phyloP scores from a whole-genome alignment of 1,140 invertebrate species.

The Drosophila sturtevanti region DNA sequence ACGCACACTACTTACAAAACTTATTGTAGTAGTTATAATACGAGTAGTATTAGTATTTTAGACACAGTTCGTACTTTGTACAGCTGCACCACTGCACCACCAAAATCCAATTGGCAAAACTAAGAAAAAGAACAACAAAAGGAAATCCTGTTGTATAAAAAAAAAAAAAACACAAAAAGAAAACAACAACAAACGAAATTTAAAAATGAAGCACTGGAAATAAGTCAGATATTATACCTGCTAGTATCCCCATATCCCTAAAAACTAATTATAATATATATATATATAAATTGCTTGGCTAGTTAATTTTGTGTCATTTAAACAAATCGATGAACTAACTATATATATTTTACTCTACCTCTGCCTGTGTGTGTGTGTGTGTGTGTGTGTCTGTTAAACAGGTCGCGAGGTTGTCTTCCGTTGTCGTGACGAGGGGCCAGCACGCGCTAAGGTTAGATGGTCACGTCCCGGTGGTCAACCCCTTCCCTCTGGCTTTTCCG shows the following conservation, averaged over 20 bases:
- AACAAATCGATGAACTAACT: slow-evolving; percentile 15
- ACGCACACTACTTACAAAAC: slow-evolving; percentile 50
- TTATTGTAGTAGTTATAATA: slow-evolving; percentile 29
- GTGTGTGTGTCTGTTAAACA: slow-evolving; percentile 74
- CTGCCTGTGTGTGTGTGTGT: too few species aligned
- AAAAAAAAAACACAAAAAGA: background rate
- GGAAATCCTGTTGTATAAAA: slow-evolving; percentile 1
- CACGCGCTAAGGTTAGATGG: slow-evolving; percentile 91
- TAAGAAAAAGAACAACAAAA: too few species aligned
- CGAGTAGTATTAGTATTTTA: slow-evolving; percentile 30
- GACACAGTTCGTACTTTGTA: background rate
- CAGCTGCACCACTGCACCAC: slow-evolving; percentile 11
- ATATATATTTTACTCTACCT: slow-evolving; percentile 28
- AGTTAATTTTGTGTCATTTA: background rate
- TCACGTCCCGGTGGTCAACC: slow-evolving; percentile 87
- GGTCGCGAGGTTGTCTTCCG: slow-evolving; percentile 95
- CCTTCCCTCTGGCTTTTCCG: slow-evolving; percentile 88
- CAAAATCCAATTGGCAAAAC: background rate
- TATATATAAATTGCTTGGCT: slow-evolving; percentile 26
- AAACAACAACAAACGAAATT: too few species aligned
- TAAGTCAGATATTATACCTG: slow-evolving; percentile 17
- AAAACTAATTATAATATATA: slow-evolving; percentile 11
- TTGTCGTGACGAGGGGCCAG: slow-evolving; percentile 93
- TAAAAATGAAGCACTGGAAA: background rate
- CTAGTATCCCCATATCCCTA: background rate